A percentile compares a stretch with the other conserved stretches of the same genome.
Conservation (phyloP, 2,113 vertebrate genomes). For the Misgurnus anguillicaudatus region DNA sequence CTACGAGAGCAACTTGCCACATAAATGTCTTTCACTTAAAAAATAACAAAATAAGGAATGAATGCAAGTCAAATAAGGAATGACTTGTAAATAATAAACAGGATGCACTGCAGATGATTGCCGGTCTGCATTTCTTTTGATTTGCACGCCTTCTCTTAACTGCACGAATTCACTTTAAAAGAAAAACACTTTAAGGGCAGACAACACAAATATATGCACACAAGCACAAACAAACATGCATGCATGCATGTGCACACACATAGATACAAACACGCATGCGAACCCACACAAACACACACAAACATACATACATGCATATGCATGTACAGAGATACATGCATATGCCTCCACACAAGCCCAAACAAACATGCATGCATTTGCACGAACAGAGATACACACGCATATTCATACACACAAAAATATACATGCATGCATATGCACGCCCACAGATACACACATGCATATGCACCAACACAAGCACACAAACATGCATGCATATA, state of each 20-base stretch:
- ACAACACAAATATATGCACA: background rate
- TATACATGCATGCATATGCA: background rate
- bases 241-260: too few relatives aligned
- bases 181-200: conserved; percentile 28
- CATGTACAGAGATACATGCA: background rate
- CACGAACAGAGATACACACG: too few relatives aligned
- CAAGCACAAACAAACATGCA: background rate
- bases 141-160: conserved; percentile 61
- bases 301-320: background rate
- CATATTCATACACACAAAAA: background rate
- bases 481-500: background rate
- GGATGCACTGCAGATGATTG: conserved; percentile 51
- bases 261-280: background rate
- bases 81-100: conserved; percentile 18
- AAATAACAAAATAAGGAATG: background rate
- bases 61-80: background rate
- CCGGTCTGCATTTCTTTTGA: conserved; percentile 62
- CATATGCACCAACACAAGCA: background rate
- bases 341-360: background rate
- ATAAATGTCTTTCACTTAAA: background rate
- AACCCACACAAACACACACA: too few relatives aligned
- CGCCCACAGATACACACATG: background rate
- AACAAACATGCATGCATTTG: too few relatives aligned
- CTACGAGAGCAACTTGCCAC: background rate
- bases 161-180: conserved; percentile 64